Base-by-base conservation (phyloP, 2,797 vertebrate species). In the Falco rusticolus region DNA sequence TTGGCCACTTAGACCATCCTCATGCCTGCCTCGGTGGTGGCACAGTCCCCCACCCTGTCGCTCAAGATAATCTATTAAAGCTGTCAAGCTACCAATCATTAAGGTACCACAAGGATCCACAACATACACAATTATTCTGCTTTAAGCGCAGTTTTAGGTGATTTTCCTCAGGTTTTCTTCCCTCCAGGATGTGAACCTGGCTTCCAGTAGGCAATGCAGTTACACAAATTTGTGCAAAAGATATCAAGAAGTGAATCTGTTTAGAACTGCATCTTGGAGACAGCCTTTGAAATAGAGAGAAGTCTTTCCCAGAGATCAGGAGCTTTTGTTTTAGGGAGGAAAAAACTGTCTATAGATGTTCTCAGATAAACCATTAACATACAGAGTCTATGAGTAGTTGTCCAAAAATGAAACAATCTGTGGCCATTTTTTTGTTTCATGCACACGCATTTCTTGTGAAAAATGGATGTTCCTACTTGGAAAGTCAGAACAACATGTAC, bases 401-500 rank as follows among this genome's bases (percentile, higher is more conserved):
- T 63, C 85, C 54, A 54, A 63, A 92, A 94, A 33, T 10, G 6
- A 61, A 90, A 54, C 4, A 37, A n/a, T 15, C 59, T 34, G 9
- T 28, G 12, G 74, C 25, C 13, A 39, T 68, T 64, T 80, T 51
- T 66, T 33, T 59, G 34, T 51, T 63, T 15, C 14, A 20, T 39
- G 20, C 45, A 1, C 11, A 26, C 25, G 22, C 1, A 0, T 68
- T 86, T 69, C 76, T 66, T 26, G 33, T 96, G 90, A 95, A 91
- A 91, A 97, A 96, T 94, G 59, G 79, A 93, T 91, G 69, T 79
- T 91, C 43, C 85, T 34, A 86, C 45, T 87, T 43, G 72, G 84
- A 87, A 94, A 95, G 96, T 79, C 93, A 94, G 91, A 61, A 89
- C 60, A 89, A 87, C 51, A 20, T 51, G 91, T 81, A 68, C 69